These are phyloP conservation scores for Bombus breviceps DNA, from an alignment of 1,140 invertebrate genomes.

Conservation along the genomic window DNA sequence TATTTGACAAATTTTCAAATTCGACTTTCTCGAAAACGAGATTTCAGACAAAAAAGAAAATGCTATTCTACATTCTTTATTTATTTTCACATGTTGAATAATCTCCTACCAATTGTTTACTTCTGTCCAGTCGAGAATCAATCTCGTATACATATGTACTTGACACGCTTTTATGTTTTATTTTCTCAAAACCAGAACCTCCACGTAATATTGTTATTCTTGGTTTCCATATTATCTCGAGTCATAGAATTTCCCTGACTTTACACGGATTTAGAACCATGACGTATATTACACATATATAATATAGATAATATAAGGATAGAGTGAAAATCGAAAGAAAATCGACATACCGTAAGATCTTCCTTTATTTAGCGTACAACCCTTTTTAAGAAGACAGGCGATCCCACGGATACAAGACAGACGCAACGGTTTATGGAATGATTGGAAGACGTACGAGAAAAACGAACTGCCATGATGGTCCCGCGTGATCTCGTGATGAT, in stretches of 20 bases:
- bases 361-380: conserved; percentile 69
- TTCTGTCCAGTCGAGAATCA: too few species aligned
- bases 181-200: too few species aligned
- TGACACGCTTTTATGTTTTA: too few species aligned
- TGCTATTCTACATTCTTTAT: too few species aligned
- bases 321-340: background rate
- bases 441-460: conserved; percentile 72
- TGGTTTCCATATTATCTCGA: background rate
- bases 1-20: too few species aligned
- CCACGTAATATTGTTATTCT: too few species aligned
- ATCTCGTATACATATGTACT: too few species aligned
- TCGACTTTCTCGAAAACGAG: too few species aligned
- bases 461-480: conserved; percentile 61
- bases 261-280: background rate
- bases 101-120: too few species aligned
- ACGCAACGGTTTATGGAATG: conserved; percentile 56
- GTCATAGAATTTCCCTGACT: background rate
- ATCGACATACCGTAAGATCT: conserved; percentile 51
- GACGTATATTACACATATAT: background rate
- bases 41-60: too few species aligned
- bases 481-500: conserved; percentile 56
- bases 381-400: conserved; percentile 54
- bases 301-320: background rate
- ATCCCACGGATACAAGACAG: conserved; percentile 59
- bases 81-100: too few species aligned